Base-by-base conservation (phyloP, 2,797 vertebrate species). In the Mormyrops attenuatus region DNA sequence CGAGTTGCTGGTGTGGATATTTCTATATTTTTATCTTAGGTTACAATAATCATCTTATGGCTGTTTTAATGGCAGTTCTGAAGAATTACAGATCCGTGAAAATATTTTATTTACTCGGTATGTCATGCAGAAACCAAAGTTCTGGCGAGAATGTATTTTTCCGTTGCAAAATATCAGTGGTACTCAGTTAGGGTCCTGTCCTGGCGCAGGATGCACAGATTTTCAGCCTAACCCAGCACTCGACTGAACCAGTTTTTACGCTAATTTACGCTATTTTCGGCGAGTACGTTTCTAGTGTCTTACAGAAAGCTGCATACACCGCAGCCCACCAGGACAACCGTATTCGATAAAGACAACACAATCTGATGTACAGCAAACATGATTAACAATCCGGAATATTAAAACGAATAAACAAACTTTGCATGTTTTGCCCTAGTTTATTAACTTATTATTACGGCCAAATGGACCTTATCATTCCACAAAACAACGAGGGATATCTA, bases 321-420 rank as follows among this genome's bases (percentile, higher is more conserved):
- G 38, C 34, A 41, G 38, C 73, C 30, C 66, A 69, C 66, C 38
- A n/a, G 38, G 38, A 20, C 73, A 41, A 80, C 38, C 7, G 17
- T 41, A 80, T 44, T 69, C 66, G 17, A 34, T 80, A 80, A 80
- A 80, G 17, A 80, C 38, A 77, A 77, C 17, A 20, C 17, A 41
- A 44, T 80, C 38, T 80, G 73, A 80, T 80, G 6, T 44, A 17
- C 34, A 80, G 7, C 38, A n/a, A 44, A 44, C 34, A 20, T 6
- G 5, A 44, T 0, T 80, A 80, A 44, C 17, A 80, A 44, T 80
- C 15, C 7, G 73, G 15, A 44, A 41, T 44, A 80, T 44, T 80
- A 80, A 69, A 44, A 80, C 17, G 38, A 80, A 77, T 77, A 77
- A 77, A 77, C 69, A 77, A 77, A 80, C 73, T 80, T 80, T 44